These are phyloP conservation scores for Dioctria linearis DNA, from an alignment of 2,888 invertebrate genomes.

Conservation along the genomic window DNA sequence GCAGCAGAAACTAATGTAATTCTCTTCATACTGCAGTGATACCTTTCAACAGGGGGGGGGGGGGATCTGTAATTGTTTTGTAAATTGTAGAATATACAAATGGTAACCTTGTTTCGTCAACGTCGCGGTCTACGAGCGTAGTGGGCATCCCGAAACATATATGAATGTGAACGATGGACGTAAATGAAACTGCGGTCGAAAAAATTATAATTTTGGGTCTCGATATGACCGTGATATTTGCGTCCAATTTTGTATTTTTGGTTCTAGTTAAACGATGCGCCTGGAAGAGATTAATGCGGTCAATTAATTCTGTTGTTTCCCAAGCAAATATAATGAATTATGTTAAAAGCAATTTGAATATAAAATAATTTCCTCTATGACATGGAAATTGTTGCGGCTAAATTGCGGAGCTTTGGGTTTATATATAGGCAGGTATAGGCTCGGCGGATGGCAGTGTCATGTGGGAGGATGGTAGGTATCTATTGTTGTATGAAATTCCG, in stretches of 20 bases:
- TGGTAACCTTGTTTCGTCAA: too few relatives aligned
- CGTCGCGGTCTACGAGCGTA: background rate
- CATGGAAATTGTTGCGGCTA: too few relatives aligned
- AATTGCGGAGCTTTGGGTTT: too few relatives aligned
- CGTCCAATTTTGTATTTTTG: background rate
- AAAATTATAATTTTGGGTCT: conserved; percentile 19
- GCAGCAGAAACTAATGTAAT: background rate
- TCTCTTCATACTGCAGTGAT: conserved; percentile 37
- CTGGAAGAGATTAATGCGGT: conserved; percentile 15
- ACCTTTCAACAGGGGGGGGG: background rate
- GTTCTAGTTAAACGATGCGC: conserved; percentile 1
- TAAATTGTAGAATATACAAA: background rate
- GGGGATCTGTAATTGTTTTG: conserved; percentile 20
- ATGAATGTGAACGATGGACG: background rate
- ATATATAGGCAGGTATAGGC: too few relatives aligned
- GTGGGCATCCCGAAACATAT: background rate
- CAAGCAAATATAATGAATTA: conserved; percentile 31
- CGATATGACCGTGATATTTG: background rate
- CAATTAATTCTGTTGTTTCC: conserved; percentile 22
- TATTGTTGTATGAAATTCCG: too few relatives aligned
- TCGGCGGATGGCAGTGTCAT: too few relatives aligned
- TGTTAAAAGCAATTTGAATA: conserved; percentile 26
- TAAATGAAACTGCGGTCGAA: background rate
- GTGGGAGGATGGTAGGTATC: too few relatives aligned
- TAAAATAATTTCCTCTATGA: background rate